These are phyloP conservation scores for Anas georgica DNA, from an alignment of 2,797 vertebrate genomes.

Conservation along the genomic window DNA sequence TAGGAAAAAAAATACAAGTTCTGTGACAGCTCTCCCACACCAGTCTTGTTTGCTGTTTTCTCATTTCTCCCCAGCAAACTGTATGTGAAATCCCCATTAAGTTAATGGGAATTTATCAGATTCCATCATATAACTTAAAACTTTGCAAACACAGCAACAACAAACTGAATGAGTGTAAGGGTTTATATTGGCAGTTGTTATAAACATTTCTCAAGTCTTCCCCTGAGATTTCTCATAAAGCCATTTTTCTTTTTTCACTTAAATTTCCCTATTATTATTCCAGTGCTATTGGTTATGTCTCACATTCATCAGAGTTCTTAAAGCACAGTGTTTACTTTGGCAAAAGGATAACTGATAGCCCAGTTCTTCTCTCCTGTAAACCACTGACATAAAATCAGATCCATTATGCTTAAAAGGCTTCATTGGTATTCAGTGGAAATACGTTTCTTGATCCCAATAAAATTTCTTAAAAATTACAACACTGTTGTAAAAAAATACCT, in stretches of 20 bases:
- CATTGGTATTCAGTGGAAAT: not conserved
- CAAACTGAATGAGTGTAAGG: not conserved
- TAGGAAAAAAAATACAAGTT: not conserved
- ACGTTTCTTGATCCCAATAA: not conserved
- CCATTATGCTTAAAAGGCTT: not conserved
- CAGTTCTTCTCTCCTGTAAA: not conserved
- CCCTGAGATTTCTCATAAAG: not conserved
- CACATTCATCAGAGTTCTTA: not conserved
- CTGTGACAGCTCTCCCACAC: not conserved
- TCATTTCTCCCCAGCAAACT: not conserved
- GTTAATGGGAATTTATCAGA: not conserved
- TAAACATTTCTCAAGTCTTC: not conserved
- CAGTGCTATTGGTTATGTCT: not conserved
- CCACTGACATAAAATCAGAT: not conserved
- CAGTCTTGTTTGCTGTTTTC: not conserved
- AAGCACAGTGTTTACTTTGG: not conserved
- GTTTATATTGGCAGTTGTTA: not conserved
- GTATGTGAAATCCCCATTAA: not conserved
- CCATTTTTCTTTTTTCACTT: not conserved
- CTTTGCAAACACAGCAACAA: not conserved
- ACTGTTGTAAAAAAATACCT: not conserved
- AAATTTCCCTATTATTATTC: not conserved
- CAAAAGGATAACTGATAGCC: not conserved
- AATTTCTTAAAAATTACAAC: not conserved
- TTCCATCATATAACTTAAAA: not conserved